Percentiles rank a stretch among this genome's conserved stretches.
These are phyloP conservation scores for Brachionus calyciflorus DNA, from an alignment of 1,140 invertebrate species.

Conservation along the genomic window DNA sequence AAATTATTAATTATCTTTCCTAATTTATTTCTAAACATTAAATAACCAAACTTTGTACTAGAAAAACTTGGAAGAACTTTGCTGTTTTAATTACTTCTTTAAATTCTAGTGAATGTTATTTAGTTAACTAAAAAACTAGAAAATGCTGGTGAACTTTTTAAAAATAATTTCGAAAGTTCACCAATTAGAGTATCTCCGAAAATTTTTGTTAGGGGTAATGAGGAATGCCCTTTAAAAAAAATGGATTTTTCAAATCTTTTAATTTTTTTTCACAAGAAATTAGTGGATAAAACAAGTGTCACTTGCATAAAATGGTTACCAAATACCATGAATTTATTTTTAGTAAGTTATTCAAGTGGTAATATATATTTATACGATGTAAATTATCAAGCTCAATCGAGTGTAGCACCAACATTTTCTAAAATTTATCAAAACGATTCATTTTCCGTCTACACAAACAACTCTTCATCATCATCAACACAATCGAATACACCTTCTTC, in stretches of 20 bases:
- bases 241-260: background rate
- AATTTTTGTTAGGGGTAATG: background rate
- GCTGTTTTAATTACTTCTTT: no score
- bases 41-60: no score
- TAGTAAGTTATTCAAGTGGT: conserved; percentile 91
- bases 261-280: conserved; percentile 67
- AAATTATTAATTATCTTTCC: no score
- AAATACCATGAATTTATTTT: conserved; percentile 82
- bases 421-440: conserved; percentile 39
- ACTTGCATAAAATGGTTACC: conserved; percentile 98
- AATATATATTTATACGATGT: conserved; percentile 96
- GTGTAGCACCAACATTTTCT: conserved; percentile 51
- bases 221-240: background rate
- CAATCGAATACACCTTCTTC: no score
- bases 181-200: no score
- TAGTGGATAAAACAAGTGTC: conserved; percentile 95
- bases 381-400: conserved; percentile 72
- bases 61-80: no score
- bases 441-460: conserved; percentile 37
- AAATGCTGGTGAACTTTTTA: no score
- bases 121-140: no score
- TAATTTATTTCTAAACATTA: no score
- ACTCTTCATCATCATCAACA: background rate
- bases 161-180: no score
- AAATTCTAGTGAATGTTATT: no score